Percentiles rank a stretch among this genome's conserved stretches.
Conservation (phyloP, 2,113 vertebrate species). For the Apteryx mantelli region DNA sequence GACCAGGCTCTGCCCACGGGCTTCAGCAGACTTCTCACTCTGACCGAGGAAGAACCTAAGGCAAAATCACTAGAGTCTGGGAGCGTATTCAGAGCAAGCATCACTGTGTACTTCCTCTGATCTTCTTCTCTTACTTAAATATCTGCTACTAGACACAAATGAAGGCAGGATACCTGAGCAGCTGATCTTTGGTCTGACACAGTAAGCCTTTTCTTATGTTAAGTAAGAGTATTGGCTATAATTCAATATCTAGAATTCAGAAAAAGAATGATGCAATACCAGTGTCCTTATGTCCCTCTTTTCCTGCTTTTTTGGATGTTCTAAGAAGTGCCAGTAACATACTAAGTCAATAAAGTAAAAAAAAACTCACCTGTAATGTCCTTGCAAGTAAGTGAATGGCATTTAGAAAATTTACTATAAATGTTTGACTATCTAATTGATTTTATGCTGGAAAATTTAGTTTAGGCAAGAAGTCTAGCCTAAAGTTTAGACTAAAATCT, state of each 20-base stretch:
- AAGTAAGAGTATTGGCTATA: neutral
- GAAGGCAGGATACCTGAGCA: neutral
- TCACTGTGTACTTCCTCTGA: neutral
- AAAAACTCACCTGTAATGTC: neutral
- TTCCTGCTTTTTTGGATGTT: neutral
- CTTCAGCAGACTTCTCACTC: neutral
- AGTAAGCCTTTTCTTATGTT: neutral
- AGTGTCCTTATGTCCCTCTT: neutral
- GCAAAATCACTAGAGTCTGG: neutral
- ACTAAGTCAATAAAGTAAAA: neutral
- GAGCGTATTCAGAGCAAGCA: neutral
- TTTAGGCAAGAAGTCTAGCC: conserved; percentile 2
- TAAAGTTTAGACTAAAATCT: neutral
- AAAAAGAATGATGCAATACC: neutral
- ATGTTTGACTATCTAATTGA: conserved; percentile 22
- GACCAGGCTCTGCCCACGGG: neutral
- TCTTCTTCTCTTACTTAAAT: neutral
- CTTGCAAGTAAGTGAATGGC: conserved; percentile 32
- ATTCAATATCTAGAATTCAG: neutral
- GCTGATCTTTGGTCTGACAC: neutral
- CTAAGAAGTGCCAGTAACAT: neutral
- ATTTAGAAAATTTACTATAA: neutral
- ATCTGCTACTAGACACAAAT: neutral
- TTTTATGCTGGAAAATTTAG: conserved; percentile 30
- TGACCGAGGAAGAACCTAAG: neutral